Evolutionary conservation across 64 coral and sea anemone species (phyloP).

Genomic region (Montipora cactus): DNA sequence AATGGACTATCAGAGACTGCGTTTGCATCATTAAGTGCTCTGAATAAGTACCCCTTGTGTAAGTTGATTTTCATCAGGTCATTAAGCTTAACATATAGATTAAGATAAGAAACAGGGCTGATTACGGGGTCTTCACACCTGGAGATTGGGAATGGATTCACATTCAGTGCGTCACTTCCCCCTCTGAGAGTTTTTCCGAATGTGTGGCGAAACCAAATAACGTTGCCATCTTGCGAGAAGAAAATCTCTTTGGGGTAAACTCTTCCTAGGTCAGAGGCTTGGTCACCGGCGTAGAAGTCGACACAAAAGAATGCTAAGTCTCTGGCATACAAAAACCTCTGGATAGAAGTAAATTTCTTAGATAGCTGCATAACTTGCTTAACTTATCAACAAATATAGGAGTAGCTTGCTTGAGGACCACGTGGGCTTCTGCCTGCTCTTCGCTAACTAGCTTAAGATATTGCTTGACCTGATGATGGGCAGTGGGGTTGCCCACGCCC

Average conservation of each 20-base stretch:
- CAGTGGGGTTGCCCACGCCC: constrained; percentile 8
- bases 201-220: constrained; percentile 29
- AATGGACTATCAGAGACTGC: constrained; percentile 36
- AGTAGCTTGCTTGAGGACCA: constrained; percentile 48
- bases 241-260: constrained; percentile 40
- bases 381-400: constrained; percentile 62
- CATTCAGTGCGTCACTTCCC: neutral
- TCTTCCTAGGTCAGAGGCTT: constrained; percentile 43
- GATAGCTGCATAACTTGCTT: neutral
- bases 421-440: constrained; percentile 37
- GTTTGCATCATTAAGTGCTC: neutral
- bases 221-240: neutral
- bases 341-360: neutral
- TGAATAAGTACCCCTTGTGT: constrained; percentile 44
- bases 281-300: constrained; percentile 46
- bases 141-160: neutral
- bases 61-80: constrained; percentile 27
- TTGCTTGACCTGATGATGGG: constrained; percentile 1
- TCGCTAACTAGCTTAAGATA: constrained; percentile 37
- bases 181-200: constrained; percentile 27
- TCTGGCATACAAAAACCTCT: constrained; percentile 26
- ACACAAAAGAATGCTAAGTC: constrained; percentile 71
- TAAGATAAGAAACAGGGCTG: constrained; percentile 54
- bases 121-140: neutral
- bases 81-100: constrained; percentile 22